Evolutionary conservation across 2,113 vertebrate species (phyloP), one percentile per base, ranked within the genome.

Genomic region (Nerophis lumbriciformis): DNA sequence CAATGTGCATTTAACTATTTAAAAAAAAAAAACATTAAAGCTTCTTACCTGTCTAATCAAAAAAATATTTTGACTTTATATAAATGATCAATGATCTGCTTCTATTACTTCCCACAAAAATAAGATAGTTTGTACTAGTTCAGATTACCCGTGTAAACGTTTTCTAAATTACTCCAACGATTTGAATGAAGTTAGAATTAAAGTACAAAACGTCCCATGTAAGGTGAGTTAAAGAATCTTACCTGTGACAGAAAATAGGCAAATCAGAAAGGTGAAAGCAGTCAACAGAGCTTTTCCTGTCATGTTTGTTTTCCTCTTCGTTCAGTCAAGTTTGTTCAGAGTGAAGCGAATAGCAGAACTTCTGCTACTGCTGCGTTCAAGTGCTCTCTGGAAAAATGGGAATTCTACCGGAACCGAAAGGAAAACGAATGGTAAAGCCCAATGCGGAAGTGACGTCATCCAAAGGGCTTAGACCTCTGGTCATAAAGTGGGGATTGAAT

Each of bases 211-310:
- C 37, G n/a, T 39, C n/a, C 8, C 54, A 12, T 21, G 55, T 16
- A 6, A 42, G 10, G 9, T 19, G 38, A 21, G 55, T 21, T 19
- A 14, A 47, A 53, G 36, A 1, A 3, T 76, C 88, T 84, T 80
- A 90, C 88, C 88, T 77, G 64, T 74, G 55, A 85, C 83, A 54
- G 78, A 75, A 61, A 13, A 48, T 49, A 83, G 53, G 56, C 61
- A 75, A 38, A 82, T 38, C 0, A 89, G 37, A 5, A 86, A 54
- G 45, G 57, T 19, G 16, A 71, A 56, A 13, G 68, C 8, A 28
- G 65, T 42, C 15, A 75, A 1, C 52, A 36, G 36, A 36, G 44
- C 57, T 44, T 66, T n/a, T 13, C n/a, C 42, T 6, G 58, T 80
- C 87, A 88, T 88, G 11, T 66, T 81, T 74, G 59, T 71, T 69